Conservation (phyloP, 2,888 invertebrate genomes). For the Nyleta sp. region DNA sequence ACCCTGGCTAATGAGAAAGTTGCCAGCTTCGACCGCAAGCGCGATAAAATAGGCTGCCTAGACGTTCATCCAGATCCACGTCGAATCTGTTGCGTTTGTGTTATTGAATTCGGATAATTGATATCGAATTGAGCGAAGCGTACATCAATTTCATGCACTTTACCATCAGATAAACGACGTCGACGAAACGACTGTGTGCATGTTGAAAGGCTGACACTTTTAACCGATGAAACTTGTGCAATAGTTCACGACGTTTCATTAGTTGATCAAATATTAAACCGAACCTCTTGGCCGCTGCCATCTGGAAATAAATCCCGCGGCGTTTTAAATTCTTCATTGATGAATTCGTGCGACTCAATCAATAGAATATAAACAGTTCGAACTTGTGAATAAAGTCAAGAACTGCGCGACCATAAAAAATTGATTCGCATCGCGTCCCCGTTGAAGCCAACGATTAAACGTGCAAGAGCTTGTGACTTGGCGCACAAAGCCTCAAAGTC, state of each 20-base stretch:
- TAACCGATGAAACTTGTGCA: too few species aligned
- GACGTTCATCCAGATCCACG: constrained; percentile 38
- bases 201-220: too few species aligned
- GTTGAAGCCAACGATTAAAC: constrained; percentile 27
- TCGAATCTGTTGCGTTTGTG: constrained; percentile 21
- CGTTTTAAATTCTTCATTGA: constrained; percentile 10
- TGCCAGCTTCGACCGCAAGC: constrained; percentile 62
- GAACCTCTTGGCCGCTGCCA: too few species aligned
- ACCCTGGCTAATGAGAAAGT: constrained; percentile 79
- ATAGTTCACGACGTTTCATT: too few species aligned
- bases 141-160: neutral
- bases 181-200: too few species aligned
- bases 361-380: constrained; percentile 9
- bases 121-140: constrained; percentile 9
- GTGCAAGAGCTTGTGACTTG: too few species aligned
- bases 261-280: too few species aligned
- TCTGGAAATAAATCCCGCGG: too few species aligned
- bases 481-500: neutral
- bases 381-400: neutral
- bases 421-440: neutral
- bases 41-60: constrained; percentile 28
- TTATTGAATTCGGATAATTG: constrained; percentile 44
- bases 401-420: too few species aligned
- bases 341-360: neutral
- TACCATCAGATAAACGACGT: too few species aligned